Evolutionary conservation across 1,140 invertebrate species (phyloP).

Genomic region (Rhagoletis pomonella): DNA sequence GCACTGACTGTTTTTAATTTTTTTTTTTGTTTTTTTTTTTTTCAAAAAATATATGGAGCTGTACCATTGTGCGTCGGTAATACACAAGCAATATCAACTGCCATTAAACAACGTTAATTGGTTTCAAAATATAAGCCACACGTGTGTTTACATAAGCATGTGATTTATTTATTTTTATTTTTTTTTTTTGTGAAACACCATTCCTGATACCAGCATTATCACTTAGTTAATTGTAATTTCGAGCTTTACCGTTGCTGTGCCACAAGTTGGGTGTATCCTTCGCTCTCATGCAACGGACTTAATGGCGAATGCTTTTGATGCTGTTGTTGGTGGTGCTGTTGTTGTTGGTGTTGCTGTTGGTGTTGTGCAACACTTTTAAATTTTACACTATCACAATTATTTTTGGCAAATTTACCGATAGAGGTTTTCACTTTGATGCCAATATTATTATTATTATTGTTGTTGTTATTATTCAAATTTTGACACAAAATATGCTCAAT

Average conservation of each 20-base stretch:
- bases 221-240: too few relatives aligned
- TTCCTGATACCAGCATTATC: too few relatives aligned
- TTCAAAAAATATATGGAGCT: too few relatives aligned
- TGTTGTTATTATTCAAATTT: constrained; percentile 69
- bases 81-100: too few relatives aligned
- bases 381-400: constrained; percentile 65
- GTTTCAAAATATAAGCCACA: too few relatives aligned
- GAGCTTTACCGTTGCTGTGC: constrained; percentile 64
- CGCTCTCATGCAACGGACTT: constrained; percentile 57
- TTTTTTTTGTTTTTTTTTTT: too few relatives aligned
- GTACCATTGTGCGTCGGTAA: too few relatives aligned
- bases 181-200: too few relatives aligned
- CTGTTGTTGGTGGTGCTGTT: constrained; percentile 56
- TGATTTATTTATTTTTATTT: too few relatives aligned
- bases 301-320: constrained; percentile 57
- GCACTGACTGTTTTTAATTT: too few relatives aligned
- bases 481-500: constrained; percentile 73
- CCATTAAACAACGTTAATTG: too few relatives aligned
- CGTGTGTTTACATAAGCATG: too few relatives aligned
- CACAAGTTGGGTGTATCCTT: constrained; percentile 65
- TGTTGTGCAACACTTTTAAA: constrained; percentile 56
- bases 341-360: background rate
- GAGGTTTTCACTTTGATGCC: background rate
- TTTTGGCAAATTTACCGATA: constrained; percentile 23
- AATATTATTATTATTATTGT: constrained; percentile 56